Evolutionary conservation across 2,797 vertebrate genomes (phyloP), one percentile per base, ranked within the genome.

Genomic region (Siniperca obscura): DNA sequence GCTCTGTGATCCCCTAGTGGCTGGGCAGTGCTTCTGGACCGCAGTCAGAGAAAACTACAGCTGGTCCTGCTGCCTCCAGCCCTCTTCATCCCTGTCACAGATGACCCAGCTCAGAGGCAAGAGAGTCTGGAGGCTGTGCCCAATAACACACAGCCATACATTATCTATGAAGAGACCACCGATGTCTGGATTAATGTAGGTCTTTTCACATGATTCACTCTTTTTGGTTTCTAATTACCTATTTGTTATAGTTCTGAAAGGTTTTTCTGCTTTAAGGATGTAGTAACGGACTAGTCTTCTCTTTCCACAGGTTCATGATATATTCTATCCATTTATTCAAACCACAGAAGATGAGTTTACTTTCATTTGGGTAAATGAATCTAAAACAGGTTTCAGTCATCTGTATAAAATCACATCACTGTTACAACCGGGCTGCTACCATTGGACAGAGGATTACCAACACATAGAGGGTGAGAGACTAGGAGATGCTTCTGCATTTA

Each of bases 11-110:
- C 62, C 69, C 16, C 67, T 48, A 99, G 98, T 38, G 98, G 98
- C 82, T 99, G 98, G 98, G 97, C 98, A 40, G 98, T 98, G 95
- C 94, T 99, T 74, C 93, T 99, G 74, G 97, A 99, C 91, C 96
- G 98, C 80, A 97, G 97, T 81, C 98, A 99, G 93, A 97, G 97
- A 86, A 95, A 95, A 60, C 96, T 99, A 0, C 98, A 99, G 95
- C 94, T 99, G 3, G 96, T 97, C 70, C 95, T 99, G 38, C 89
- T 99, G 76, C 98, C 98, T 53, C 97, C 97, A 0, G 96, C 96
- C 0, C 96, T 99, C 85, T 99, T 99, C 90, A 95, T 99, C 90
- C 95, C 96, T 0, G 93, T 95, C 57, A 94, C 96, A 12, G 95
- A 97, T 27, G 96, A 93, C 0, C 95, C 96, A 42, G 95, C 95